Percentiles rank a stretch among this genome's conserved stretches.
Conservation (phyloP, 1,140 invertebrate species). For the Propsilocerus akamusi region DNA sequence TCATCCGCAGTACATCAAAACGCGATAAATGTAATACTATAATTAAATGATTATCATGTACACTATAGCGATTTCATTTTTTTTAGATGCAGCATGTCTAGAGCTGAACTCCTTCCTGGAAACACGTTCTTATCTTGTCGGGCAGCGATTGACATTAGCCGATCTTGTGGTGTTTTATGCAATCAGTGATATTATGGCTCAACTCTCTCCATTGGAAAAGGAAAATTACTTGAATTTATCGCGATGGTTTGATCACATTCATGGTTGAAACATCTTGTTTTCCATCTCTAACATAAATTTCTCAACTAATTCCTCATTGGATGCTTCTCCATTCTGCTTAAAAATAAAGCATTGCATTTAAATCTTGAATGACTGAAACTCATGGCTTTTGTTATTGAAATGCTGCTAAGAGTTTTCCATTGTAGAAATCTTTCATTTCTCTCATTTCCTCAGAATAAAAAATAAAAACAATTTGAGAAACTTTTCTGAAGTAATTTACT, state of each 20-base stretch:
- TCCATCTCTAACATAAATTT: slow-evolving; percentile 37
- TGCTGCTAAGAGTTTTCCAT: too few species aligned
- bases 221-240: slow-evolving; percentile 39
- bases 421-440: too few species aligned
- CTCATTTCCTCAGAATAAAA: too few species aligned
- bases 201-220: slow-evolving; percentile 32
- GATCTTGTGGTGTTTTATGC: slow-evolving; percentile 36
- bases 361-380: too few species aligned
- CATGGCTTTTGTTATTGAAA: too few species aligned
- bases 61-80: neutral
- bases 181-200: slow-evolving; percentile 32
- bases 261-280: slow-evolving; percentile 33
- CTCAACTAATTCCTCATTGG: slow-evolving; percentile 27
- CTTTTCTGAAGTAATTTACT: too few species aligned
- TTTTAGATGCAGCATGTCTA: slow-evolving; percentile 7
- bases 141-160: slow-evolving; percentile 33
- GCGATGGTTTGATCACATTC: slow-evolving; percentile 45
- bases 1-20: neutral
- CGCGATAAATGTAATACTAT: neutral
- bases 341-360: too few species aligned
- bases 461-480: too few species aligned
- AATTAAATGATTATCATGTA: neutral
- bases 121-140: slow-evolving; percentile 32
- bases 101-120: slow-evolving; percentile 31
- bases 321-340: too few species aligned